Evolutionary conservation across 2,888 invertebrate genomes (phyloP).

Genomic region (Cataglyphis livida): DNA sequence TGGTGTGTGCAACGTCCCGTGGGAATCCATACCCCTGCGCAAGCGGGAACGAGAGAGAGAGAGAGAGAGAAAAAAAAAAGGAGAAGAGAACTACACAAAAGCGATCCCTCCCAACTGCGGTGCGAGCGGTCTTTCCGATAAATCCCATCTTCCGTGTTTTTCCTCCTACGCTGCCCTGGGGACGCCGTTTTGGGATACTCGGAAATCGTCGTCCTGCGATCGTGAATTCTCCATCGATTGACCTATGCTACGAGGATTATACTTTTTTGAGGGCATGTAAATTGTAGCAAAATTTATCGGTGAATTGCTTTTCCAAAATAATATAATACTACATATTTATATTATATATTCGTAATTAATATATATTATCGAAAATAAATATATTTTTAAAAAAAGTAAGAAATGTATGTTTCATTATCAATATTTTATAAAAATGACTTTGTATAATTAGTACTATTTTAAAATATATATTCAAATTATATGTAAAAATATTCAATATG

Average conservation of each 20-base stretch:
- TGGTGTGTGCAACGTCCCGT: conserved; percentile 77
- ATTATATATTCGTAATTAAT: conserved; percentile 1
- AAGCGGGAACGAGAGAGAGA: conserved; percentile 18
- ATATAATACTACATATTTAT: not conserved
- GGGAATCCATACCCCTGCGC: conserved; percentile 77
- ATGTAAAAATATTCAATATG: not conserved
- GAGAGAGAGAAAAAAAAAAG: conserved; percentile 37
- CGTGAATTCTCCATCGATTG: conserved; percentile 38
- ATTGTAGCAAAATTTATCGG: not conserved
- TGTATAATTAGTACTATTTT: not conserved
- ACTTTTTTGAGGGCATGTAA: not conserved
- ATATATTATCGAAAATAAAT: not conserved
- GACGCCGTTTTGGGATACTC: conserved; percentile 53
- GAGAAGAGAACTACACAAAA: conserved; percentile 76
- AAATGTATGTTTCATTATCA: not conserved
- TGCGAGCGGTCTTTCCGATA: conserved; percentile 42
- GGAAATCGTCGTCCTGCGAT: conserved; percentile 56
- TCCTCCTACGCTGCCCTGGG: conserved; percentile 57
- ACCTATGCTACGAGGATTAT: not conserved
- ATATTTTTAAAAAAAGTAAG: not conserved
- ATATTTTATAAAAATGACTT: not conserved
- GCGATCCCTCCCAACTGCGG: conserved; percentile 70
- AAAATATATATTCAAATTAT: not conserved
- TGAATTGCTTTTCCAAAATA: not conserved
- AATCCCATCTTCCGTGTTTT: conserved; percentile 75